phyloP scores from a whole-genome alignment of 53 echinoderm and acorn worm species.

The Apostichopus leukothele region DNA sequence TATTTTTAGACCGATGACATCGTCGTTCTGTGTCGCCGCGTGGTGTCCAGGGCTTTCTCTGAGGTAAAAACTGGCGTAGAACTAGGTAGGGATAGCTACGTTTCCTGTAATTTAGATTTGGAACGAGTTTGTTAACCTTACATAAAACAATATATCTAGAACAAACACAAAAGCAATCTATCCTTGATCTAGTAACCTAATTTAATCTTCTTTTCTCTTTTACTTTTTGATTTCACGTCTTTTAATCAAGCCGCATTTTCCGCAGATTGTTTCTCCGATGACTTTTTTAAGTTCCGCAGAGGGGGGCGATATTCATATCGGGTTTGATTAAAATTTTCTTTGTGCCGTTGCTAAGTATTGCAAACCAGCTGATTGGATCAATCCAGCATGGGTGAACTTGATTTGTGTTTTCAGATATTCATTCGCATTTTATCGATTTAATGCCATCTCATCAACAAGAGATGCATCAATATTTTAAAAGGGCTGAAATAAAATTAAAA shows the following conservation, averaged over 20 bases:
- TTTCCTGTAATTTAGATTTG: no score
- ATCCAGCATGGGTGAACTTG: neutral
- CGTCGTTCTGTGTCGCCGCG: no score
- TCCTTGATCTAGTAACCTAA: slow-evolving; percentile 44
- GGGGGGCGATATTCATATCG: neutral
- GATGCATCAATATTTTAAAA: neutral
- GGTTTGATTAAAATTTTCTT: neutral
- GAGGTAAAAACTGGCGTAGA: no score
- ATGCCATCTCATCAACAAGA: neutral
- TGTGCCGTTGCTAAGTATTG: neutral
- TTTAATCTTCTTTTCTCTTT: neutral
- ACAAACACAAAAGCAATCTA: slow-evolving; percentile 33
- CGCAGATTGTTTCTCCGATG: neutral
- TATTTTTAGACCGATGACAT: no score
- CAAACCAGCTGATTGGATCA: neutral
- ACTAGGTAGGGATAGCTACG: no score
- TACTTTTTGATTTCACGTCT: neutral
- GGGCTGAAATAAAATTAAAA: neutral
- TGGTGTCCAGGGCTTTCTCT: no score
- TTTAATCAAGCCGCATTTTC: neutral
- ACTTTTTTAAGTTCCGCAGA: neutral
- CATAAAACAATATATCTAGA: neutral
- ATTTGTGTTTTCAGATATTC: neutral
- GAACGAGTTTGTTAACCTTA: slow-evolving; percentile 29
- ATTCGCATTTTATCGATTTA: neutral